These are phyloP conservation scores for Araneus ventricosus DNA, from an alignment of 1,140 invertebrate species.

Conservation along the genomic window DNA sequence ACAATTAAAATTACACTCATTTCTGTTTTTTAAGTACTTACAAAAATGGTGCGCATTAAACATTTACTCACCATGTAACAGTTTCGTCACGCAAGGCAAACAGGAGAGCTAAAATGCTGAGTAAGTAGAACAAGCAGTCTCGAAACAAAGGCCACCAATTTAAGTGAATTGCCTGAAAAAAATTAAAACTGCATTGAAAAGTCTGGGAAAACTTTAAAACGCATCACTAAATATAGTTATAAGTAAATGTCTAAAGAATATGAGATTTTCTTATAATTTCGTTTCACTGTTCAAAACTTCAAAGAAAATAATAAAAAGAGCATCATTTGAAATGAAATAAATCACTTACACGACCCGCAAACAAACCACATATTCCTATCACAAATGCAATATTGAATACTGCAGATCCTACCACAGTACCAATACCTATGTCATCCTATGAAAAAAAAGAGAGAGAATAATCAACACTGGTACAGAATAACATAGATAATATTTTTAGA, in stretches of 20 bases:
- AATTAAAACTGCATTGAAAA: neutral
- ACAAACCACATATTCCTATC: slow-evolving; percentile 91
- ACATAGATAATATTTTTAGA: too few relatives aligned
- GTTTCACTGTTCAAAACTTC: neutral
- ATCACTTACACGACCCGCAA: slow-evolving; percentile 86
- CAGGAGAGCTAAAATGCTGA: slow-evolving; percentile 93
- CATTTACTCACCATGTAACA: slow-evolving; percentile 87
- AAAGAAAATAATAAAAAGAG: too few relatives aligned
- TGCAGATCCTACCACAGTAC: slow-evolving; percentile 92
- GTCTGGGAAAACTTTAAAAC: too few relatives aligned
- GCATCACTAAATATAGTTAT: too few relatives aligned
- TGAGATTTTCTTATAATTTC: too few relatives aligned
- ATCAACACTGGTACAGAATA: too few relatives aligned
- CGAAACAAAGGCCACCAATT: slow-evolving; percentile 97
- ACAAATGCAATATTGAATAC: slow-evolving; percentile 98
- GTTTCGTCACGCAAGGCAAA: slow-evolving; percentile 90
- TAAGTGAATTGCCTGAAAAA: slow-evolving; percentile 84
- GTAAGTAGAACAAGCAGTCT: slow-evolving; percentile 95
- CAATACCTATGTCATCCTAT: slow-evolving; percentile 90
- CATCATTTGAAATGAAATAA: neutral
- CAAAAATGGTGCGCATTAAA: too few relatives aligned
- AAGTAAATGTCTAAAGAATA: too few relatives aligned
- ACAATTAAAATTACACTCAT: too few relatives aligned
- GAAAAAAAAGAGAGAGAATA: neutral
- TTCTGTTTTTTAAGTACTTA: too few relatives aligned